phyloP scores from a whole-genome alignment of 2,797 vertebrate species.

The Anisognathus igniventris region DNA sequence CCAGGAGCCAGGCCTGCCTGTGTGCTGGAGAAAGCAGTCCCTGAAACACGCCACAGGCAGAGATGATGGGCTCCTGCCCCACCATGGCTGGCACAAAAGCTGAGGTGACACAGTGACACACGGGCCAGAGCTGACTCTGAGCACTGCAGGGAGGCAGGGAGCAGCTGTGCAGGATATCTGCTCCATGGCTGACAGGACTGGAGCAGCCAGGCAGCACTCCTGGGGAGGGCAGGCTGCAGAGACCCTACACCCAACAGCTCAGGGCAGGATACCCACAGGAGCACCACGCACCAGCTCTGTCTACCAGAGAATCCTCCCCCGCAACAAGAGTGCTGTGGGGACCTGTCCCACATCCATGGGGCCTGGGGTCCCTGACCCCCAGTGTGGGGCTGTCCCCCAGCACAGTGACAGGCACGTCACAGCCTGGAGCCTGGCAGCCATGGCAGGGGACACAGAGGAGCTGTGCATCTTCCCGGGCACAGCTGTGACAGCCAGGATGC shows the following conservation, averaged over 20 bases:
- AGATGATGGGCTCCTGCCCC: rapidly evolving
- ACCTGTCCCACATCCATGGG: rapidly evolving
- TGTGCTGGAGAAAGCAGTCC: rapidly evolving
- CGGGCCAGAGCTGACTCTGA: not conserved
- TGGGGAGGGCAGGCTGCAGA: not conserved
- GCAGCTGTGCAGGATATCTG: rapidly evolving
- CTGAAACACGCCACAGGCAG: rapidly evolving
- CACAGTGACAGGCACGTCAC: rapidly evolving
- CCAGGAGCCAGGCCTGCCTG: not conserved
- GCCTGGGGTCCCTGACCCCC: not conserved
- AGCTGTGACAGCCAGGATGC: not conserved
- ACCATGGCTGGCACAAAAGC: rapidly evolving
- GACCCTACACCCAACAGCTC: rapidly evolving
- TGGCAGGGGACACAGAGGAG: rapidly evolving
- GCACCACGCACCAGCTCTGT: rapidly evolving
- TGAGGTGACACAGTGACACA: rapidly evolving
- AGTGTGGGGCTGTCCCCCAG: rapidly evolving
- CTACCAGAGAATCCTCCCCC: rapidly evolving
- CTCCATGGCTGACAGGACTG: not conserved
- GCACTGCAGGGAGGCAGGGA: not conserved
- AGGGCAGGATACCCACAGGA: not conserved
- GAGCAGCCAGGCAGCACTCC: not conserved
- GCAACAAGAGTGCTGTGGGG: rapidly evolving
- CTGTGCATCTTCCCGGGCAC: rapidly evolving
- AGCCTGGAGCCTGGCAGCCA: rapidly evolving